Conservation (phyloP, 2,113 vertebrate species). For the Rhodinocichla rosea region DNA sequence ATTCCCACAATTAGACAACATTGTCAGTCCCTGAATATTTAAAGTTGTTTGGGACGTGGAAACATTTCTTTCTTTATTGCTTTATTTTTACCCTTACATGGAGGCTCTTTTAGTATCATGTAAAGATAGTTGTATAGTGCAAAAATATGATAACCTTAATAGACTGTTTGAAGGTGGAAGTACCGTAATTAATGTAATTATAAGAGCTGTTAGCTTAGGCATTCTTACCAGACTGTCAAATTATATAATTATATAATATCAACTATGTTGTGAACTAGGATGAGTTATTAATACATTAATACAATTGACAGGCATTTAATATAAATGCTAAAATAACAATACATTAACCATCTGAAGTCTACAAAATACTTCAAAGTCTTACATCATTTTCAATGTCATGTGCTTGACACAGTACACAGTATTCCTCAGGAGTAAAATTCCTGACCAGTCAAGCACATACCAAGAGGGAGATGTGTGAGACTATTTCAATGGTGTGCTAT, state of each 20-base stretch:
- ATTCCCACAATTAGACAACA: not conserved
- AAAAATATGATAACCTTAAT: not conserved
- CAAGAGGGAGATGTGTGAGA: not conserved
- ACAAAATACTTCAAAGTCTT: not conserved
- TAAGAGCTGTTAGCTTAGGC: not conserved
- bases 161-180: not conserved
- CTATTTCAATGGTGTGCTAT: not conserved
- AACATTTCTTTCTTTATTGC: not conserved
- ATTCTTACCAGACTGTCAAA: not conserved
- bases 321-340: not conserved
- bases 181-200: not conserved
- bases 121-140: not conserved
- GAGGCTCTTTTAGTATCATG: not conserved
- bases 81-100: not conserved
- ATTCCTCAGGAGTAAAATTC: conserved; percentile 6
- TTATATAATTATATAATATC: not conserved
- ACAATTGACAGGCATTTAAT: not conserved
- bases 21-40: not conserved
- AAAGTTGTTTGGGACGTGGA: not conserved
- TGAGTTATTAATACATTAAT: not conserved
- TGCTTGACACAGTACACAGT: not conserved
- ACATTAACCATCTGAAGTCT: not conserved
- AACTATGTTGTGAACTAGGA: not conserved
- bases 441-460: not conserved
- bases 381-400: not conserved